A percentile compares a stretch with the other conserved stretches of the same genome.
Evolutionary conservation across 2,797 vertebrate species (phyloP).

Genomic region (Poeciliopsis gracilis): DNA sequence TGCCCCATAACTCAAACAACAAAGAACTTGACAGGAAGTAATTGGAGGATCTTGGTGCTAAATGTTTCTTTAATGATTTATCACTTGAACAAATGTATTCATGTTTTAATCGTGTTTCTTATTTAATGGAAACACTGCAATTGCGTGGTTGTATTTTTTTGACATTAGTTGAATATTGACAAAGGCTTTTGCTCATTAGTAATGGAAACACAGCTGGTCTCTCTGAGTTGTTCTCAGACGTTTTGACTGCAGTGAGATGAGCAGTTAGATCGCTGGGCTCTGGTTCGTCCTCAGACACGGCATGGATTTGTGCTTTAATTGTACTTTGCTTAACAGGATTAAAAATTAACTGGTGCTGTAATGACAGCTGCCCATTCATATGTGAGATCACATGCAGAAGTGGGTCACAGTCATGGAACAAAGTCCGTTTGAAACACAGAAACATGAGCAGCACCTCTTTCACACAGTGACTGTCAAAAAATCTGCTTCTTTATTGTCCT

Average conservation of each 20-base stretch:
- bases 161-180: too few relatives aligned
- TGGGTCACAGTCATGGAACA: constrained; percentile 22
- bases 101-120: too few relatives aligned
- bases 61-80: too few relatives aligned
- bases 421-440: constrained; percentile 19
- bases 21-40: too few relatives aligned
- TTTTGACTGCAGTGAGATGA: neutral
- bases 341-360: neutral
- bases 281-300: neutral
- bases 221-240: neutral
- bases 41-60: too few relatives aligned
- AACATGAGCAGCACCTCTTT: constrained; percentile 12
- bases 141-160: too few relatives aligned
- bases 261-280: neutral
- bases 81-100: too few relatives aligned
- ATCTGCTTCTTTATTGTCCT: neutral
- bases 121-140: too few relatives aligned
- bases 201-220: neutral
- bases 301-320: neutral
- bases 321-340: neutral
- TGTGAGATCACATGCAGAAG: constrained; percentile 25
- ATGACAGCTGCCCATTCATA: constrained; percentile 33
- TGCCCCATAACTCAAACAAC: too few relatives aligned
- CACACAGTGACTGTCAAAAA: neutral
- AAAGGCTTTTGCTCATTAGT: too few relatives aligned